Evolutionary conservation across 2,888 invertebrate species (phyloP).

Genomic region (Salpingus planirostris): DNA sequence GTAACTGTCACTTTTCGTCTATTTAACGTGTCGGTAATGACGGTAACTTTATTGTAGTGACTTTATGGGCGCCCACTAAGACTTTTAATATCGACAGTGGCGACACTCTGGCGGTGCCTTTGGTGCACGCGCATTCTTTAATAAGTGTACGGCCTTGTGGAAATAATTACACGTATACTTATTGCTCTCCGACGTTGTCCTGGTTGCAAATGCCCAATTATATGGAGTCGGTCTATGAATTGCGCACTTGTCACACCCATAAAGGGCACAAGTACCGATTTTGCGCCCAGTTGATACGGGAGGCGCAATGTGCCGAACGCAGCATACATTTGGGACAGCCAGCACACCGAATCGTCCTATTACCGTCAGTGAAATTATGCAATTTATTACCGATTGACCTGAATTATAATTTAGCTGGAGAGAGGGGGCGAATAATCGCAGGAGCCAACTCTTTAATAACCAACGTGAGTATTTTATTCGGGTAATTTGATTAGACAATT

Average conservation of each 20-base stretch:
- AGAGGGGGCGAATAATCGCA: conserved; percentile 28
- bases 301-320: conserved; percentile 51
- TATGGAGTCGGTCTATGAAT: conserved; percentile 37
- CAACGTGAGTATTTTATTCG: conserved; percentile 43
- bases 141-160: conserved; percentile 66
- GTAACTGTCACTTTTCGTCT: too few species aligned
- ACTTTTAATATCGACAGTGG: conserved; percentile 45
- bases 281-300: conserved; percentile 69
- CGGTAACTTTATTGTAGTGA: too few species aligned
- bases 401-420: conserved; percentile 49
- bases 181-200: conserved; percentile 49
- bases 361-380: conserved; percentile 74
- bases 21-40: too few species aligned
- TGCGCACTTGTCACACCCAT: conserved; percentile 42
- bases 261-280: conserved; percentile 51
- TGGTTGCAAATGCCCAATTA: conserved; percentile 52
- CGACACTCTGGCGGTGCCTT: conserved; percentile 62
- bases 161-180: conserved; percentile 43
- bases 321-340: conserved; percentile 48
- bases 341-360: conserved; percentile 77
- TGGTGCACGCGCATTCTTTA: conserved; percentile 63
- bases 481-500: too few species aligned
- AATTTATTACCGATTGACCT: conserved; percentile 85
- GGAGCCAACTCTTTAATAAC: conserved; percentile 35
- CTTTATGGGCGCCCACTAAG: conserved; percentile 35